Evolutionary conservation across 2,113 vertebrate species (phyloP), one percentile per base, ranked within the genome.

Genomic region (Psittacula cyanocephala): DNA sequence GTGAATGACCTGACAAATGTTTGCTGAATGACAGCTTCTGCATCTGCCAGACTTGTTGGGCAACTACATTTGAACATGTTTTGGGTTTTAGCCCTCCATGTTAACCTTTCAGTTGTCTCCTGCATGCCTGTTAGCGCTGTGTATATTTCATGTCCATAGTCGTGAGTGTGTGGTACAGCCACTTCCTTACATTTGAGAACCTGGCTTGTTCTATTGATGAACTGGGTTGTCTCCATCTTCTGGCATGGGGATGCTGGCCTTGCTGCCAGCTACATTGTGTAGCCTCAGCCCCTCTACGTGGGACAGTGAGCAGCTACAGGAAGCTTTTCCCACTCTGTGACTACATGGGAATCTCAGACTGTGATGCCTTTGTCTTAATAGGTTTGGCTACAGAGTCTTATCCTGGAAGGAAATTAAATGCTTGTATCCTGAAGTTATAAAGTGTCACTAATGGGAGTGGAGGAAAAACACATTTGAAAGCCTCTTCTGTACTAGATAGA

Each of bases 271-370:
- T 59, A 1, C 18, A 5, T 46, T 17, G 6, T 53, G 35, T 64
- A 50, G 47, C 53, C 13, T 77, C 7, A 2, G 29, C 43, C 25
- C 16, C 12, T 28, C 14, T 43, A 0, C 0, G 3, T 8, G 25
- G 46, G 39, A 11, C 37, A 35, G 33, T 14, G 41, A 75, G 28
- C 46, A 80, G 46, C 55, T 43, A 20, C n/a, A 25, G n/a, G 23
- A 33, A 18, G 35, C 69, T 78, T 47, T 84, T 69, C 53, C 41
- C 14, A 5, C 46, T 57, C 14, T 52, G 55, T 60, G 13, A 33
- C 41, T 81, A 1, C 27, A 1, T 33, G 41, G 22, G 18, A 49
- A 20, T 53, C 41, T 81, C 28, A 3, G 25, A 17, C 20, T 60
- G 8, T 57, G 33, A 46, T 86, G n/a, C 81, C 22, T 70, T 10